phyloP scores from a whole-genome alignment of 2,888 invertebrate species.

The Rotaria magnacalcarata region DNA sequence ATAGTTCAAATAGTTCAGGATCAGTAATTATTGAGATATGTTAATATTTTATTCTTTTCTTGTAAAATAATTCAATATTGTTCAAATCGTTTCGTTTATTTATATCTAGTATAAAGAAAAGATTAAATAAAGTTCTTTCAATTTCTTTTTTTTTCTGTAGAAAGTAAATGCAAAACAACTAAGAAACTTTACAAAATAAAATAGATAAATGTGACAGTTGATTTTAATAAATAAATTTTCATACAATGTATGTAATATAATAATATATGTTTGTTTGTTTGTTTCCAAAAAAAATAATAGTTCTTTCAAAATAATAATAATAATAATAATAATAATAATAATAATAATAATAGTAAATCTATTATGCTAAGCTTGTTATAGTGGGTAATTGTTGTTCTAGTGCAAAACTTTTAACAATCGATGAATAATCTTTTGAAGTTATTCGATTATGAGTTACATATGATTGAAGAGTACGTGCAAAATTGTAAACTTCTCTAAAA shows the following conservation, averaged over 20 bases:
- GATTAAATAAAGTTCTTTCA: too few species aligned
- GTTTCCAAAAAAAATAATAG: background rate
- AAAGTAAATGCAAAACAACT: too few species aligned
- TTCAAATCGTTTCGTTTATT: too few species aligned
- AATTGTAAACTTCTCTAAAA: background rate
- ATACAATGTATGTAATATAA: background rate
- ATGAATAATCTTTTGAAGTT: background rate
- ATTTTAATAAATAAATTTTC: background rate
- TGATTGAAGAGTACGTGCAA: background rate
- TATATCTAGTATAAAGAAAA: too few species aligned
- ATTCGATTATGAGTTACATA: background rate
- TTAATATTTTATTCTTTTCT: too few species aligned
- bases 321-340: background rate
- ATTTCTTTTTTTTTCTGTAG: too few species aligned
- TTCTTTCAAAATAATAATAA: background rate
- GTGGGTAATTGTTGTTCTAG: background rate
- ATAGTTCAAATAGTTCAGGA: too few species aligned
- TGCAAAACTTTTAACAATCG: background rate
- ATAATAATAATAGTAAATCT: background rate
- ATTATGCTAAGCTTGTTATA: background rate
- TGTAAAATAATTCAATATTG: too few species aligned
- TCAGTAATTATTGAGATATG: too few species aligned
- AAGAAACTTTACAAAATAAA: too few species aligned
- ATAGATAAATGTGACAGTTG: too few species aligned
- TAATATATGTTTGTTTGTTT: too few species aligned